Evolutionary conservation across 2,113 vertebrate species (phyloP).

Genomic region (Hippocampus guttulatus): DNA sequence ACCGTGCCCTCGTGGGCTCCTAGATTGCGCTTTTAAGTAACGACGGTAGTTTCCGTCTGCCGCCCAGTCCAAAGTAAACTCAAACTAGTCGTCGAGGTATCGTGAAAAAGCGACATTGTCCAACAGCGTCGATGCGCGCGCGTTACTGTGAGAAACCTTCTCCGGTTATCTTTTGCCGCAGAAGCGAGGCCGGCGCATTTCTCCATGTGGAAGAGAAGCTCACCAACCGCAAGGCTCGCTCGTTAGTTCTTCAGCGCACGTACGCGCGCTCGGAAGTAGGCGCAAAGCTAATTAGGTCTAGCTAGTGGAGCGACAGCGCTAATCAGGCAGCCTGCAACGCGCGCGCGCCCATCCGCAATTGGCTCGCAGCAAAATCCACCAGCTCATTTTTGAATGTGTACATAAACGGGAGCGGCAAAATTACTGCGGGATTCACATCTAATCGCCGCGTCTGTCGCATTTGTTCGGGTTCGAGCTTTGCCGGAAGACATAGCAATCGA

Average conservation of each 20-base stretch:
- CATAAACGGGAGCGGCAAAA: slow-evolving; percentile 7
- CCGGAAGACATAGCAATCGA: not conserved
- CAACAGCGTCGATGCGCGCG: not conserved
- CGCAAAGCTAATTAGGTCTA: slow-evolving; percentile 29
- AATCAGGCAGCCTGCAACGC: slow-evolving; percentile 55
- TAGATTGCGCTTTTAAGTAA: no score
- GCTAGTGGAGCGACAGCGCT: slow-evolving; percentile 42
- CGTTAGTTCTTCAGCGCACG: not conserved
- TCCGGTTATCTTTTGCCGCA: not conserved
- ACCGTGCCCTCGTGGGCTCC: not conserved
- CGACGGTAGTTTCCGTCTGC: not conserved
- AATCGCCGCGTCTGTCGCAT: not conserved
- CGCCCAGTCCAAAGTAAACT: not conserved
- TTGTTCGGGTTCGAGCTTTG: not conserved
- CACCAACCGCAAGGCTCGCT: not conserved
- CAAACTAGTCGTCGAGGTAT: not conserved
- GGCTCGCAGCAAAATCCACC: slow-evolving; percentile 53
- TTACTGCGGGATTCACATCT: not conserved
- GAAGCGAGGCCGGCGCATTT: not conserved
- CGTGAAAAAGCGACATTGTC: not conserved
- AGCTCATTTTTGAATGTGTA: slow-evolving; percentile 46
- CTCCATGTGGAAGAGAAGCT: not conserved
- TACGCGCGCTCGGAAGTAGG: not conserved
- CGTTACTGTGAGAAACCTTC: not conserved
- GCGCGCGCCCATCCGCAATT: no score